phyloP scores from a whole-genome alignment of 1,140 invertebrate genomes.

The Ips typographus region DNA sequence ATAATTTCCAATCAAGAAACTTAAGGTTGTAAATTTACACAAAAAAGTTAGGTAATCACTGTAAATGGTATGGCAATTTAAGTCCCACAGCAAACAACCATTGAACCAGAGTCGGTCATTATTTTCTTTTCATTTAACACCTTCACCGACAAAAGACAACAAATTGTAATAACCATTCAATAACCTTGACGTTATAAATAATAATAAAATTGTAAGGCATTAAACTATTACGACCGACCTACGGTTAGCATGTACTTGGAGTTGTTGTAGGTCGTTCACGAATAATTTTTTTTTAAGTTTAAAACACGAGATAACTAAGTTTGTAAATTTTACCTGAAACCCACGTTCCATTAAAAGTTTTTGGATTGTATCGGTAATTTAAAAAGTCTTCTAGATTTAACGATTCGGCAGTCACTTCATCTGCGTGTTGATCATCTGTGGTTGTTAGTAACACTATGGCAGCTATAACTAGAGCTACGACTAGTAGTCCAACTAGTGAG shows the following conservation, averaged over 20 bases:
- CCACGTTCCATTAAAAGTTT: conserved; percentile 59
- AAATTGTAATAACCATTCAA: not conserved
- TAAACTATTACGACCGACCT: not conserved
- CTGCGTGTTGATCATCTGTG: conserved; percentile 18
- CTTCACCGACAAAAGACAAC: too few relatives aligned
- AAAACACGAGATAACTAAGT: too few relatives aligned
- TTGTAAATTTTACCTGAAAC: conserved; percentile 50
- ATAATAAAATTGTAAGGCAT: not conserved
- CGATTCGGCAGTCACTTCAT: conserved; percentile 30
- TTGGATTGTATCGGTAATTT: conserved; percentile 52
- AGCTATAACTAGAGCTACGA: conserved; percentile 43
- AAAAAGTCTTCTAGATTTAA: conserved; percentile 54
- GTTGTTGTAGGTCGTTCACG: too few relatives aligned
- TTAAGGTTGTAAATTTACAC: too few relatives aligned
- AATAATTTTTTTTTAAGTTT: too few relatives aligned
- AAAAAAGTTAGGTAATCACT: too few relatives aligned
- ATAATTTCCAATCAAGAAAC: too few relatives aligned
- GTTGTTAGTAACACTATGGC: conserved; percentile 44
- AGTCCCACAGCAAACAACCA: too few relatives aligned
- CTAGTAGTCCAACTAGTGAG: conserved; percentile 41
- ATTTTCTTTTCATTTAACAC: too few relatives aligned
- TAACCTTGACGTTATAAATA: not conserved
- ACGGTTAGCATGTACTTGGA: not conserved
- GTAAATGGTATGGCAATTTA: too few relatives aligned
- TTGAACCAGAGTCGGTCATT: too few relatives aligned